These are phyloP conservation scores for Penaeus monodon DNA, from an alignment of 2,888 invertebrate genomes.

Conservation along the genomic window DNA sequence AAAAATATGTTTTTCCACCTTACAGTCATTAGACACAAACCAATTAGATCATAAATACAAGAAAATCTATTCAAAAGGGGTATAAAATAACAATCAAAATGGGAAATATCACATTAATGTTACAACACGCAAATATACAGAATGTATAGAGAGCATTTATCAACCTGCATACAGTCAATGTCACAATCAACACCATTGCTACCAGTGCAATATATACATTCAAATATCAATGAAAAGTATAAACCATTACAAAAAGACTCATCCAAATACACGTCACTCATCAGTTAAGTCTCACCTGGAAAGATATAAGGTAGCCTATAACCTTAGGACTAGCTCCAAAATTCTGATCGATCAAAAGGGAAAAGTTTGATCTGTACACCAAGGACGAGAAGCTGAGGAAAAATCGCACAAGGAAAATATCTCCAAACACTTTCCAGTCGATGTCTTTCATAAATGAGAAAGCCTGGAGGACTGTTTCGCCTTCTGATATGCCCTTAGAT, in stretches of 20 bases:
- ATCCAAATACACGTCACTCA: background rate
- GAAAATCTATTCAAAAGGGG: too few relatives aligned
- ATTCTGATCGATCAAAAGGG: slow-evolving; percentile 67
- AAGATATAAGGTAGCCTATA: slow-evolving; percentile 69
- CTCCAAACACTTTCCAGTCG: slow-evolving; percentile 68
- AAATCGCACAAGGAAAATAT: slow-evolving; percentile 69
- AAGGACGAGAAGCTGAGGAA: slow-evolving; percentile 69
- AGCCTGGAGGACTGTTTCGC: background rate
- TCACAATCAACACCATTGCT: too few relatives aligned
- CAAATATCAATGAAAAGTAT: too few relatives aligned
- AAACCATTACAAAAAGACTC: background rate
- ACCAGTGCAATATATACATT: too few relatives aligned
- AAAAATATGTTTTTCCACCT: too few relatives aligned
- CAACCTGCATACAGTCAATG: too few relatives aligned
- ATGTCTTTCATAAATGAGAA: slow-evolving; percentile 65
- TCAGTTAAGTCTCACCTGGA: slow-evolving; percentile 56
- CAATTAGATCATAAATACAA: too few relatives aligned
- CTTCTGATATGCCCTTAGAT: slow-evolving; percentile 11
- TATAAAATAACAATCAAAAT: too few relatives aligned
- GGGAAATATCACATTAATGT: too few relatives aligned
- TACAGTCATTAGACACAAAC: too few relatives aligned
- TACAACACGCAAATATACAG: too few relatives aligned
- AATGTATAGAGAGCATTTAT: too few relatives aligned
- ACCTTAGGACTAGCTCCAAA: slow-evolving; percentile 67
- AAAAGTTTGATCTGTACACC: slow-evolving; percentile 69